Evolutionary conservation across 2,888 invertebrate genomes (phyloP).

Genomic region (Cremastinae sp.): DNA sequence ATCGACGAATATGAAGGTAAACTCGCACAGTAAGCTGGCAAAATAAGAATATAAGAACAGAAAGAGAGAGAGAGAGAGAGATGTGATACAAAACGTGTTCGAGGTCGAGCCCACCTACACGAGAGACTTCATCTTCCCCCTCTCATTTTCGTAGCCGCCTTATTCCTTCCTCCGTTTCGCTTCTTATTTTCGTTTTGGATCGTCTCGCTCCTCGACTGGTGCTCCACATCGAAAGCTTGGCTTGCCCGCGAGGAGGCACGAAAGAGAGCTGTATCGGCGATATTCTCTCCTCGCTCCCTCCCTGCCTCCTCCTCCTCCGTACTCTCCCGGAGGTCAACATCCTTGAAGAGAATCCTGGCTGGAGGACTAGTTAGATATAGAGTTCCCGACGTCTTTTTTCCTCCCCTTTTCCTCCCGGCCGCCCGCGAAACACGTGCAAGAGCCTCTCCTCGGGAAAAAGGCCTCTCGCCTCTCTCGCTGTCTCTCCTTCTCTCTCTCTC

Average conservation of each 20-base stretch:
- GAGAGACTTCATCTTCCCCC: constrained; percentile 45
- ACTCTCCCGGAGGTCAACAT: constrained; percentile 52
- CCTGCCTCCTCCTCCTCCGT: constrained; percentile 25
- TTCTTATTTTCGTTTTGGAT: constrained; percentile 36
- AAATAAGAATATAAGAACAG: constrained; percentile 20
- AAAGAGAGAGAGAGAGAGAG: constrained; percentile 7
- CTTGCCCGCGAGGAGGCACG: constrained; percentile 15
- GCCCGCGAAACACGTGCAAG: constrained; percentile 21
- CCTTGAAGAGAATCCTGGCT: constrained; percentile 56
- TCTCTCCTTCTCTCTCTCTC: constrained; percentile 4
- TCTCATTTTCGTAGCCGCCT: constrained; percentile 39
- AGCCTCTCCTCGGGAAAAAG: constrained; percentile 13
- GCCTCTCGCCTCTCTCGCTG: not conserved
- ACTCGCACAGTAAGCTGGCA: constrained; percentile 20
- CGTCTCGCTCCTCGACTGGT: constrained; percentile 40
- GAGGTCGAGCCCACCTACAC: constrained; percentile 59
- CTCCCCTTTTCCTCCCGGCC: constrained; percentile 8
- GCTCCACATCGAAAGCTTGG: constrained; percentile 48
- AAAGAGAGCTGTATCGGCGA: too few relatives aligned
- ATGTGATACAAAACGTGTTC: constrained; percentile 48
- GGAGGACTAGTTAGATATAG: constrained; percentile 56
- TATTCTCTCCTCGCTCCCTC: too few relatives aligned
- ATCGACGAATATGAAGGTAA: constrained; percentile 14
- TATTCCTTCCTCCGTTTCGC: constrained; percentile 30
- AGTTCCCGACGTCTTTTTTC: constrained; percentile 24